Conservation (phyloP, 2,888 invertebrate genomes). For the Acleris laterana region DNA sequence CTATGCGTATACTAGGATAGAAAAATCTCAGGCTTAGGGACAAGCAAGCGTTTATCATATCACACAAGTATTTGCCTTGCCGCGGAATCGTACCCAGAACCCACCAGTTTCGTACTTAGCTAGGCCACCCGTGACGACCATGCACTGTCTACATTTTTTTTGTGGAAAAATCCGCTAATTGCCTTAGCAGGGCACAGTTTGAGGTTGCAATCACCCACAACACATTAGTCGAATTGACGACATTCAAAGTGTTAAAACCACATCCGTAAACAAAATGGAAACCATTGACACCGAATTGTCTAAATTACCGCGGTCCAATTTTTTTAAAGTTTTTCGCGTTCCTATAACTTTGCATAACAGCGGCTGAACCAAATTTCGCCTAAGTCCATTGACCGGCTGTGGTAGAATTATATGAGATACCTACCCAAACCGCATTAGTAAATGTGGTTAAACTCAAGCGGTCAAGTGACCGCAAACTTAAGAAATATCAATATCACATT, state of each 20-base stretch:
- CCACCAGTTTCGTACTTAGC: no score
- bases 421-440: conserved; percentile 22
- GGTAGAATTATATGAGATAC: conserved; percentile 16
- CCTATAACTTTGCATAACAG: background rate
- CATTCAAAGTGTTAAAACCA: background rate
- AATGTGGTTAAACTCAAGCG: conserved; percentile 20
- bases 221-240: background rate
- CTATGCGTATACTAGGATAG: no score
- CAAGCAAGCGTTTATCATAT: no score
- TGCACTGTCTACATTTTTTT: no score
- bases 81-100: no score
- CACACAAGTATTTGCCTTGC: no score
- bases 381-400: conserved; percentile 22
- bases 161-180: no score
- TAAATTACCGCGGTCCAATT: background rate
- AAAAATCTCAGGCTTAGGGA: no score
- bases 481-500: conserved; percentile 4
- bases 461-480: conserved; percentile 24
- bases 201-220: background rate
- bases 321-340: conserved; percentile 3
- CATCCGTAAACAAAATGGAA: background rate
- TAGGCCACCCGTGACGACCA: no score
- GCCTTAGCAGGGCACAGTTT: no score
- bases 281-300: conserved; percentile 1
- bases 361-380: conserved; percentile 19